Evolutionary conservation across 1,140 invertebrate genomes (phyloP), one percentile per base, ranked within the genome.

Genomic region (Ceratoteleas bidentatus): DNA sequence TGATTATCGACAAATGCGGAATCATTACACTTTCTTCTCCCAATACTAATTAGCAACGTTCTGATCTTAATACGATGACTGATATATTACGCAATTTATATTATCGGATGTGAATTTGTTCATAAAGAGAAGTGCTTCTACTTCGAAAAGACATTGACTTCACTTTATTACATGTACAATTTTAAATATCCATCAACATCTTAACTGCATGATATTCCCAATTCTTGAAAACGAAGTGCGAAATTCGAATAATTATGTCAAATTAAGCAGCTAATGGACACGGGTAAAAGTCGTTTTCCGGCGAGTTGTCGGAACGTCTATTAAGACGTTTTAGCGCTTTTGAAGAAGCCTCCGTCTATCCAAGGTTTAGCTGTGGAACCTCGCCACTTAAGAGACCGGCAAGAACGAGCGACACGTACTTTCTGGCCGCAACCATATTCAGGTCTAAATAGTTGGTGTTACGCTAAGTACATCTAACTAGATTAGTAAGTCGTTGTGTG

Each of bases 401-500:
- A 76, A 83, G 50, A 83, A 69, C 73, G 50, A 84, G 38, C 47
- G 76, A 84, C 82, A 72, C 75, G 76, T 76, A 83, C 76, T 83
- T 81, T 80, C 81, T 83, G 81, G 70, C 87, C 70, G 84, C 81
- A 75, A 80, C 74, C 86, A 87, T 88, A 89, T 91, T 86, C 88
- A 90, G 88, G 90, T 90, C 89, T 91, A 90, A 91, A 91, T 90
- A 90, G 89, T 90, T 85, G 85, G 87, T 85, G 88, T 87, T 88
- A 87, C 89, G 90, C 89, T 91, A 91, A 91, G 87, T 90, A 90
- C 87, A 87, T 87, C 90, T 91, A 91, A 91, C 88, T 87, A 90
- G 89, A 90, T 91, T 91, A 91, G 90, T 91, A 86, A 89, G 89
- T 90, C 85, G 90, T 90, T 91, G 89, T 88, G 86, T 88, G 90